Evolutionary conservation across 2,113 vertebrate species (phyloP).

Genomic region (Hippocampus zosterae): DNA sequence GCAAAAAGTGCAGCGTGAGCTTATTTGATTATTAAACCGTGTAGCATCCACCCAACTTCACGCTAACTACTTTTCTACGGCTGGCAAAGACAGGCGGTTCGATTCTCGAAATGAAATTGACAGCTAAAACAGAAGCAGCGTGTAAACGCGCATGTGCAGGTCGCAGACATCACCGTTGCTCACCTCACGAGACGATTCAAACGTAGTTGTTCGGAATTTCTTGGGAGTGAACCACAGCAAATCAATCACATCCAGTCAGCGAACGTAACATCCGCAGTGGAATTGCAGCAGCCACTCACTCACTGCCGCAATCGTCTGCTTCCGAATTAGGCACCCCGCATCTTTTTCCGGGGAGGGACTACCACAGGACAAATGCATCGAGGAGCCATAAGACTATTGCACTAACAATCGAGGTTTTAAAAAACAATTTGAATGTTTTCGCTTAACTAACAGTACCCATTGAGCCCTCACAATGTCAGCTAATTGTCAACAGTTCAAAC

Average conservation of each 20-base stretch:
- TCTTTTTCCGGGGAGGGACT: conserved; percentile 72
- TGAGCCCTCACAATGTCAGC: background rate
- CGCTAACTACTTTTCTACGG: background rate
- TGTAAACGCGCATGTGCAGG: background rate
- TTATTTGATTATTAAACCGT: background rate
- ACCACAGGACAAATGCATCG: conserved; percentile 16
- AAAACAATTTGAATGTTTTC: background rate
- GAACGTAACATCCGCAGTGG: background rate
- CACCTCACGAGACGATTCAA: background rate
- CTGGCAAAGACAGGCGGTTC: background rate
- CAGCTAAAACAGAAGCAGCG: background rate
- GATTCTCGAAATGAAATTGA: background rate
- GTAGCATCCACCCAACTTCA: conserved; percentile 11
- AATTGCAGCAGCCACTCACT: background rate
- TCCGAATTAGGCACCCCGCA: conserved; percentile 33
- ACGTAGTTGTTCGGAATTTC: background rate
- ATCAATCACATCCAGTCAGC: background rate
- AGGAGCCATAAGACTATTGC: background rate
- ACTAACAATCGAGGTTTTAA: background rate
- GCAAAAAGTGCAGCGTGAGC: background rate
- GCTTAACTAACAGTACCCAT: background rate
- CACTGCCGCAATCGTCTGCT: background rate
- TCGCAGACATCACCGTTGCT: background rate
- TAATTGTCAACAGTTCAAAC: background rate
- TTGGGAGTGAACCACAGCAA: background rate